These are phyloP conservation scores for Cyphomyrus discorhynchus DNA, from an alignment of 2,113 vertebrate species.

Conservation along the genomic window DNA sequence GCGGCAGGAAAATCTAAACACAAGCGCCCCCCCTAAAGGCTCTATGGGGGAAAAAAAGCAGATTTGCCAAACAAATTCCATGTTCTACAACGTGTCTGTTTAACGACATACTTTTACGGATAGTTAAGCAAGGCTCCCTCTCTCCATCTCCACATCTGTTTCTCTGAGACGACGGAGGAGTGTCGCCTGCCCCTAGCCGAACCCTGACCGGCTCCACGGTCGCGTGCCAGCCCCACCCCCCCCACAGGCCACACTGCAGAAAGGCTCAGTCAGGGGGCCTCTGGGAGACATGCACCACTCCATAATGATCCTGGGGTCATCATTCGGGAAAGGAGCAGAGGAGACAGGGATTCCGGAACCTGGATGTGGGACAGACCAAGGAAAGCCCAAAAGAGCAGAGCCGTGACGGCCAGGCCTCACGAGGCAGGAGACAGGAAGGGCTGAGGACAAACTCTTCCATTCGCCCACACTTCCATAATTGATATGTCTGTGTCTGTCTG, in stretches of 20 bases:
- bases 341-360: not conserved
- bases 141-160: conserved; percentile 13
- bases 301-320: not conserved
- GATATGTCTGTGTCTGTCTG: not conserved
- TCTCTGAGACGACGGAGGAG: not conserved
- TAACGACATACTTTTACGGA: conserved; percentile 12
- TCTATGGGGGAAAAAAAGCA: not conserved
- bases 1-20: not conserved
- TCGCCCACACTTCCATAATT: not conserved
- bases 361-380: not conserved
- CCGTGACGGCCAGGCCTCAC: not conserved
- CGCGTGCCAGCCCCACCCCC: not conserved
- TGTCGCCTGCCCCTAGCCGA: not conserved
- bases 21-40: not conserved
- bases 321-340: not conserved
- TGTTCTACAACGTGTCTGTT: conserved; percentile 13
- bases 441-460: not conserved
- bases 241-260: not conserved
- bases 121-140: conserved; percentile 10
- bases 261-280: not conserved
- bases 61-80: conserved; percentile 2
- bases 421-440: not conserved
- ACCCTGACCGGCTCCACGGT: not conserved
- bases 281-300: not conserved
- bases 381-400: not conserved